phyloP scores from a whole-genome alignment of 1,140 invertebrate species.

The Drosophila sulfurigaster region DNA sequence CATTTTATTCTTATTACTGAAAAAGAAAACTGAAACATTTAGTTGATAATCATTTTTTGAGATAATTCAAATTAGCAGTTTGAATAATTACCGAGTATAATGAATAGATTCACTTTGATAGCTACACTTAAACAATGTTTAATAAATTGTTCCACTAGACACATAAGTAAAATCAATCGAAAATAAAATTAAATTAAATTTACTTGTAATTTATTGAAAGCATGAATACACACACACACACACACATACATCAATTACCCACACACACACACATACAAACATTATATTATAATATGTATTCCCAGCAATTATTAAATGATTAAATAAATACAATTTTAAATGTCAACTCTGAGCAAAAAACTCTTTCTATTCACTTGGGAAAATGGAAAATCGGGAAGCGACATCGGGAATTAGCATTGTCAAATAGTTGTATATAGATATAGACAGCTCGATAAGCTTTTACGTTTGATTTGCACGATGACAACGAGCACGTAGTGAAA shows the following conservation, averaged over 20 bases:
- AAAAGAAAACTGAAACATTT: not conserved
- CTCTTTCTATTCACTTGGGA: slow-evolving; percentile 19
- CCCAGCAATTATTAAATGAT: slow-evolving; percentile 82
- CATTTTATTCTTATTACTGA: not conserved
- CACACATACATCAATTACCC: slow-evolving; percentile 31
- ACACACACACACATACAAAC: slow-evolving; percentile 58
- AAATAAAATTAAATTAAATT: slow-evolving; percentile 71
- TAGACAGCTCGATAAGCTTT: not conserved
- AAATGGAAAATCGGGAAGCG: not conserved
- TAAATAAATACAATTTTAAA: slow-evolving; percentile 84
- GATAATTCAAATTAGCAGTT: slow-evolving; percentile 11
- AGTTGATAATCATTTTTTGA: slow-evolving; percentile 11
- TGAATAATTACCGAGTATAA: slow-evolving; percentile 20
- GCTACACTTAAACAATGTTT: slow-evolving; percentile 62
- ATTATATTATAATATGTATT: slow-evolving; percentile 73
- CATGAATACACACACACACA: slow-evolving; percentile 43
- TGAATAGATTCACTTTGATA: slow-evolving; percentile 25
- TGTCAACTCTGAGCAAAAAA: slow-evolving; percentile 64
- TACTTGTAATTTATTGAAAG: slow-evolving; percentile 77
- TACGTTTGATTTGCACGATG: not conserved
- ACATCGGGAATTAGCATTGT: not conserved
- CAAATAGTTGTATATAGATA: not conserved
- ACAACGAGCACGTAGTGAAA: slow-evolving; percentile 22
- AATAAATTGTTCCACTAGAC: slow-evolving; percentile 76
- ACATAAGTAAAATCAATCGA: slow-evolving; percentile 61